A percentile compares a stretch with the other conserved stretches of the same genome.
phyloP scores from a whole-genome alignment of 2,888 invertebrate species.

The Cantharis rufa region DNA sequence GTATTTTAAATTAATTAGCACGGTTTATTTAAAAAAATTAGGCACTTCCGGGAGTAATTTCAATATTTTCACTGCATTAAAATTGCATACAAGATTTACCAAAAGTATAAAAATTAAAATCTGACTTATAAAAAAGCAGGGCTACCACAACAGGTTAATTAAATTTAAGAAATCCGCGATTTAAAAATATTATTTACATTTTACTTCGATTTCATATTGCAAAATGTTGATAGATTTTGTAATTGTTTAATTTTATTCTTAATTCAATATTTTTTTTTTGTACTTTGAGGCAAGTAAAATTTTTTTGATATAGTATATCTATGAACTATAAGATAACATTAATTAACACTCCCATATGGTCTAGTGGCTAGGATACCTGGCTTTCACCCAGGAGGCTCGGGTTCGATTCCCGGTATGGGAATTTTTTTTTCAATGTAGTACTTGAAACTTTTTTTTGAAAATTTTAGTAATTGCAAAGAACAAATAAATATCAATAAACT shows the following conservation, averaged over 20 bases:
- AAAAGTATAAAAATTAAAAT: background rate
- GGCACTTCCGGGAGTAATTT: background rate
- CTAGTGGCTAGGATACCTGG: slow-evolving; percentile 75
- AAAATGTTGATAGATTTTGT: background rate
- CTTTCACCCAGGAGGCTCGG: slow-evolving; percentile 75
- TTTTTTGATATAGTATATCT: too few relatives aligned
- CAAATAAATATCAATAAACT: too few relatives aligned
- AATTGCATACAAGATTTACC: background rate
- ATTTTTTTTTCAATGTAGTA: too few relatives aligned
- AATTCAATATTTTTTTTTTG: too few relatives aligned
- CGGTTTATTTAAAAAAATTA: background rate
- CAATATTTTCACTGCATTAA: background rate
- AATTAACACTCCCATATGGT: slow-evolving; percentile 53
- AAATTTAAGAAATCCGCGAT: background rate
- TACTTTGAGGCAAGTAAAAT: too few relatives aligned
- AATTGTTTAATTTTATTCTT: too few relatives aligned
- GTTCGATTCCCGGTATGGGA: slow-evolving; percentile 75
- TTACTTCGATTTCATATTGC: background rate
- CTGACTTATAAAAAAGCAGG: background rate
- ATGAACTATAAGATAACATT: too few relatives aligned
- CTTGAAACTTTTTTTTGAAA: too few relatives aligned
- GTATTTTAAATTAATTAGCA: background rate
- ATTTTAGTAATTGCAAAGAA: too few relatives aligned
- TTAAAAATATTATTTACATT: background rate
- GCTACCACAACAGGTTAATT: background rate